Base-by-base conservation (phyloP, 2,888 invertebrate species). In the Itoplectis maculator region DNA sequence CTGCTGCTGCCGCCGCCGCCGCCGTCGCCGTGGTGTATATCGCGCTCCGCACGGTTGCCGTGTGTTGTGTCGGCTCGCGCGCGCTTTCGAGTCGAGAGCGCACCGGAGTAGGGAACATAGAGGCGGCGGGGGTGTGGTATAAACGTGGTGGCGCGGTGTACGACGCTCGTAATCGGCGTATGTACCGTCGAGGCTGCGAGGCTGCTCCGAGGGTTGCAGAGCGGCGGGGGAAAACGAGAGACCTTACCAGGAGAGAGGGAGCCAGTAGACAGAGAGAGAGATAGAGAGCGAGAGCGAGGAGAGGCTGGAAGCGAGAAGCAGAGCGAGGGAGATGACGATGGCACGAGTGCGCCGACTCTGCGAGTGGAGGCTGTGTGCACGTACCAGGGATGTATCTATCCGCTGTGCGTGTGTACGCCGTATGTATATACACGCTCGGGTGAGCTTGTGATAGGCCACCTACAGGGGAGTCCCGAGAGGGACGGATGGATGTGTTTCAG, bases 71-170 rank as follows among this genome's bases (percentile, higher is more conserved):
- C 65, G 65, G 40, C 40, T 65, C 74, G 80, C 65, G 75, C 65
- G 54, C 40, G 45, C 56, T 75, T 78, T 63, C 51, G 37, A 66
- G 49, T 37, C 42, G 77, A 79, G 61, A 51, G 61, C 37, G 20
- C 42, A 40, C 29, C 3, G 5, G 75, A 66, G 49, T 35, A 77
- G 77, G 66, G 74, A 80, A 47, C 56, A 61, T 7, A 47, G 66
- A 54, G 72, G 63, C 72, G 69, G 66, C 79, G 83, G 84, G 82
- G 86, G 80, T 80, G 81, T 79, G 82, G 80, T 80, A 81, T 82
- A 83, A 77, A 75, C 72, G 74, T 63, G 81, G 76, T 66, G 75
- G 56, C 75, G 75, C 75, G 79, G 66, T 66, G 70, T 49, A 73
- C 73, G 68, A 70, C 42, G 81, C 63, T 61, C 70, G 82, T 82